Evolutionary conservation across 1,140 invertebrate species (phyloP), one percentile per base, ranked within the genome.

Genomic region (Drosophila guanche): DNA sequence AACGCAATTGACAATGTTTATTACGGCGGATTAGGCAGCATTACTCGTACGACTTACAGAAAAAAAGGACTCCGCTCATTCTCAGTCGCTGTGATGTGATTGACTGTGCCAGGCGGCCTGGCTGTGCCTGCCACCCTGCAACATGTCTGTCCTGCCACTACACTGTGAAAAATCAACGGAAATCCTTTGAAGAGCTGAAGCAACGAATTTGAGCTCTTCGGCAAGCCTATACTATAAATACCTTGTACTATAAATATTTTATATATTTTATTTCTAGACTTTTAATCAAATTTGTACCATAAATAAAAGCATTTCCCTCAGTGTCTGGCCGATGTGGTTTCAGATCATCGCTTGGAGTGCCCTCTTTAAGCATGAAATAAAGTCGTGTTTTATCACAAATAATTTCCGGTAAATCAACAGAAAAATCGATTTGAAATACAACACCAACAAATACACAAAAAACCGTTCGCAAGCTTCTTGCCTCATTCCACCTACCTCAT

Each of bases 21-120:
- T 86, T 88, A 88, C 81, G 83, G 74, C 83, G 83, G 81, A 86
- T 86, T 86, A 86, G 83, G 83, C 81, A 81, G 83, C 81, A 86
- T 86, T 88, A 86, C 33, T 37, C 33, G 33, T 37, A 37, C 85
- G 74, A 85, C 83, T 67, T 56, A 50, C 71, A 56, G 46, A 40
- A 20, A 41, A 50, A 54, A 62, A 43, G 53, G 53, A 20, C 16
- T 20, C 16, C 45, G 52, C 46, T 63, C 52, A 20, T 50, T 33
- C 56, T 33, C 29, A 41, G 46, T 68, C 72, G 63, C 70, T 48
- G 63, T 70, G 78, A 86, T 86, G 73, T 75, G 81, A 86, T 86
- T 86, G 81, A 85, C 81, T 85, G 63, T 63, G 45, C 37, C 68
- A 14, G 53, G 40, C 53, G 25, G 40, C 8, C 29, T 33, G 29